phyloP scores from a whole-genome alignment of 2,113 vertebrate genomes.

The Morone chrysops region DNA sequence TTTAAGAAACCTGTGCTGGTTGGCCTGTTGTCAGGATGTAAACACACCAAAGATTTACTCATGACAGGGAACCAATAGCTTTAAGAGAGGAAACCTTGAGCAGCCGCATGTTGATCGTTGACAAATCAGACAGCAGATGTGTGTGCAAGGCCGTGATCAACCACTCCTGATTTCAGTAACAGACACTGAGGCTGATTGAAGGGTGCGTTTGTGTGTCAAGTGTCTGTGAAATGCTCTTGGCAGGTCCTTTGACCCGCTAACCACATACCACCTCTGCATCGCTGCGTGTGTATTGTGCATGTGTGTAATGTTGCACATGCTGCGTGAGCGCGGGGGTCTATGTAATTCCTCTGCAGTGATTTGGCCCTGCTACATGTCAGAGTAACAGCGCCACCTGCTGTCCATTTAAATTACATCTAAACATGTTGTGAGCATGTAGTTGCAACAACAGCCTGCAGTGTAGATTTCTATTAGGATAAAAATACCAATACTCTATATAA shows the following conservation, averaged over 20 bases:
- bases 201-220: slow-evolving; percentile 38
- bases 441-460: neutral
- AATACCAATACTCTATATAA: slow-evolving; percentile 9
- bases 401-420: slow-evolving; percentile 28
- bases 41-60: slow-evolving; percentile 58
- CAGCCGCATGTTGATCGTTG: neutral
- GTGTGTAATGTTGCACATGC: slow-evolving; percentile 25
- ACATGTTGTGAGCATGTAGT: slow-evolving; percentile 22
- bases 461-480: slow-evolving; percentile 25
- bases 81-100: slow-evolving; percentile 29
- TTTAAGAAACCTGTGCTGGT: slow-evolving; percentile 7
- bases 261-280: slow-evolving; percentile 33
- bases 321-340: neutral
- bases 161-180: slow-evolving; percentile 24
- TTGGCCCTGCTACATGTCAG: slow-evolving; percentile 16
- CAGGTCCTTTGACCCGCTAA: slow-evolving; percentile 42
- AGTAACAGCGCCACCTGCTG: slow-evolving; percentile 76
- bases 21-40: slow-evolving; percentile 24
- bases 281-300: slow-evolving; percentile 30
- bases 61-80: slow-evolving; percentile 43
- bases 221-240: slow-evolving; percentile 28
- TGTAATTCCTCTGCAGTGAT: slow-evolving; percentile 59
- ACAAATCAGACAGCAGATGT: slow-evolving; percentile 47
- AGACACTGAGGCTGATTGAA: slow-evolving; percentile 43
- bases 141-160: slow-evolving; percentile 25